These are phyloP conservation scores for Molossus molossus DNA, from an alignment of 2,797 vertebrate genomes.

Conservation along the genomic window DNA sequence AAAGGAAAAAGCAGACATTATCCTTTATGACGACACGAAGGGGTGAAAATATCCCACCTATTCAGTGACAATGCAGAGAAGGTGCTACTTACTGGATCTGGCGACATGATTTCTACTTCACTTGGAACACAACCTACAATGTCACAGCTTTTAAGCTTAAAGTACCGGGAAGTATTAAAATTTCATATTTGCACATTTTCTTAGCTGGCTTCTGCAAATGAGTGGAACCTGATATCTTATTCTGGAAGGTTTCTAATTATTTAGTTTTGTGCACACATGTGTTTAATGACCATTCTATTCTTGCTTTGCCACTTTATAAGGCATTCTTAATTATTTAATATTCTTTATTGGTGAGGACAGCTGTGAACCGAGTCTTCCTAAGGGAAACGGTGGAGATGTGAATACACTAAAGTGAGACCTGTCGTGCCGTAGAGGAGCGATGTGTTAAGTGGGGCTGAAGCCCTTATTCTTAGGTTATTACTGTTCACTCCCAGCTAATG, in stretches of 20 bases:
- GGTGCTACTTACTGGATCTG: not conserved
- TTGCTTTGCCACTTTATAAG: not conserved
- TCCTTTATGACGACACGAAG: not conserved
- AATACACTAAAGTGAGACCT: not conserved
- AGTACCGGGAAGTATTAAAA: not conserved
- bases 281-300: not conserved
- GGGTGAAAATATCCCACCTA: not conserved
- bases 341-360: not conserved
- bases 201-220: slow-evolving; percentile 21
- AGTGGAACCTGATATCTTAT: not conserved
- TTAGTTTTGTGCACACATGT: not conserved
- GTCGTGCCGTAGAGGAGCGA: not conserved
- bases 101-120: not conserved
- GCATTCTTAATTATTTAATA: not conserved
- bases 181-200: not conserved
- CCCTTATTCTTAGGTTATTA: not conserved
- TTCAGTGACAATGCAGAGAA: slow-evolving; percentile 43
- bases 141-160: not conserved
- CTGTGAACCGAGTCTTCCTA: not conserved
- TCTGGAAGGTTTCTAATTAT: slow-evolving; percentile 38
- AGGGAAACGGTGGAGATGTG: not conserved
- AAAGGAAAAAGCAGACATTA: not conserved
- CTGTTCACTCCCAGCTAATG: not conserved
- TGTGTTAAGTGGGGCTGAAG: not conserved
- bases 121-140: slow-evolving; percentile 15